Evolutionary conservation across 2,113 vertebrate species (phyloP).

Genomic region (Lepidothrix coronata): DNA sequence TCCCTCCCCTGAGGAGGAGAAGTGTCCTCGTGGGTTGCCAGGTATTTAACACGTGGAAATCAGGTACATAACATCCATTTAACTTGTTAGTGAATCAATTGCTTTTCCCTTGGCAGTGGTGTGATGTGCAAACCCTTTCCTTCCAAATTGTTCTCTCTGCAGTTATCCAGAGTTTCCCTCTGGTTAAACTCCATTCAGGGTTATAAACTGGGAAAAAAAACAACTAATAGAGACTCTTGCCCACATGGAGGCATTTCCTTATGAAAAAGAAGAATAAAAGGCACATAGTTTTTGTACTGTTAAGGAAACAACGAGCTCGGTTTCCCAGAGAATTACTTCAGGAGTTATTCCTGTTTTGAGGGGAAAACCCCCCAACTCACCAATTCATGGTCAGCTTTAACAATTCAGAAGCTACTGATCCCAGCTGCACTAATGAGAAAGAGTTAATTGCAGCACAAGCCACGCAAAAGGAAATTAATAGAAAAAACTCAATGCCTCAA

Average conservation of each 20-base stretch:
- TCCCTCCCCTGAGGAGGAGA: background rate
- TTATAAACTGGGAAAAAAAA: background rate
- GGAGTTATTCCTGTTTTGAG: background rate
- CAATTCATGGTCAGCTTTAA: background rate
- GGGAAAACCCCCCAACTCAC: background rate
- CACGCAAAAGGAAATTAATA: fast-evolving
- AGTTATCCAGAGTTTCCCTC: background rate
- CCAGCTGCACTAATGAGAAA: fast-evolving
- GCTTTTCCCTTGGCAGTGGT: background rate
- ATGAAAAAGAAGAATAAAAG: background rate
- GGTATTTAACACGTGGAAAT: constrained; percentile 4
- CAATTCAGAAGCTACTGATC: background rate
- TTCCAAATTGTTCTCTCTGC: background rate
- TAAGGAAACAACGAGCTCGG: fast-evolving
- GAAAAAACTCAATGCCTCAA: background rate
- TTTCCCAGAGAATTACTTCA: background rate
- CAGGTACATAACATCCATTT: constrained; percentile 47
- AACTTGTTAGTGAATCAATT: constrained; percentile 26
- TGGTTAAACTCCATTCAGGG: background rate
- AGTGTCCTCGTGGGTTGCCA: background rate
- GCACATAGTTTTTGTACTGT: fast-evolving
- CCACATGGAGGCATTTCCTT: background rate
- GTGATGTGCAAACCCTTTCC: background rate
- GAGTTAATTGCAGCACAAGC: background rate
- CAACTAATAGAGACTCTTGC: background rate